Conservation (phyloP, 2,888 invertebrate genomes). For the Invenusta paracnida region DNA sequence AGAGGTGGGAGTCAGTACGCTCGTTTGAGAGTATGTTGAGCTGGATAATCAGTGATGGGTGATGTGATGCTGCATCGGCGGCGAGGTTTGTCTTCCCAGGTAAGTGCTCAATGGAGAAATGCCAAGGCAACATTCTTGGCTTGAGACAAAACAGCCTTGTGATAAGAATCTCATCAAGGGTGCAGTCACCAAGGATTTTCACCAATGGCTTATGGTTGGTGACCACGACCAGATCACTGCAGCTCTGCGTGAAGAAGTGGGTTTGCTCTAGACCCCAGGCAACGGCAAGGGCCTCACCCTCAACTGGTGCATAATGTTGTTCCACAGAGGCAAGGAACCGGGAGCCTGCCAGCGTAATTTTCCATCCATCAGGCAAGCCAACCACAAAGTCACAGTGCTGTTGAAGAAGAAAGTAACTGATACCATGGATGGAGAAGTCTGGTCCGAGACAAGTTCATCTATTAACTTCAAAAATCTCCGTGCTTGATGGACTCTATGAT, state of each 20-base stretch:
- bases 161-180: conserved; percentile 28
- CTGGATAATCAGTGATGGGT: not conserved
- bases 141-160: conserved; percentile 24
- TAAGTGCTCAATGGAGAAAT: not conserved
- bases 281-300: conserved; percentile 34
- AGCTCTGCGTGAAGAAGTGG: not conserved
- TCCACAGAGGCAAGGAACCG: not conserved
- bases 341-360: not conserved
- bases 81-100: not conserved
- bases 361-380: not conserved
- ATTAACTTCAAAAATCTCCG: not conserved
- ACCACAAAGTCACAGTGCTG: not conserved
- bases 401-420: not conserved
- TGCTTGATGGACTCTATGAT: not conserved
- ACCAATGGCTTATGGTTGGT: conserved; percentile 16
- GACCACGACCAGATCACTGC: not conserved
- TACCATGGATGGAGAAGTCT: not conserved
- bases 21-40: not conserved
- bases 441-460: not conserved
- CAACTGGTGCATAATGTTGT: conserved; percentile 4
- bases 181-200: too few relatives aligned
- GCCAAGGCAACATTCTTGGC: conserved; percentile 13
- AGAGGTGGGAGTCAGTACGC: too few relatives aligned
- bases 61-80: not conserved
- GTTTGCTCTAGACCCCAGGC: conserved; percentile 28